Evolutionary conservation across 1,140 invertebrate genomes (phyloP).

Genomic region (Drosophila repletoides): DNA sequence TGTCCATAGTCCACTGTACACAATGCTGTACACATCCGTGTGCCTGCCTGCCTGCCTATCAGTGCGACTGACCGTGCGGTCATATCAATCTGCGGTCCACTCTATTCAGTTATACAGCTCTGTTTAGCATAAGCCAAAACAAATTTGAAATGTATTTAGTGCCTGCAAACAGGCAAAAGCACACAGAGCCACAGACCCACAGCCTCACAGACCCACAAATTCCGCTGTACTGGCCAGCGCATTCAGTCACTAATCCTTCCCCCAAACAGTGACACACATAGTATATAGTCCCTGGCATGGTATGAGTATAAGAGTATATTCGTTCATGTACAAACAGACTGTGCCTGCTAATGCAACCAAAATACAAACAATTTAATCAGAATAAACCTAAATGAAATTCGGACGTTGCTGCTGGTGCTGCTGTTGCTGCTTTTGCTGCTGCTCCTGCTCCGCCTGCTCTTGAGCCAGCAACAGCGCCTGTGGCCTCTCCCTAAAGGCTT

Average conservation of each 20-base stretch:
- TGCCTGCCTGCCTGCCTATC: neutral
- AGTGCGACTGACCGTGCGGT: slow-evolving; percentile 35
- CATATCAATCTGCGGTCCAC: slow-evolving; percentile 64
- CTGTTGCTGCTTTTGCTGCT: slow-evolving; percentile 32
- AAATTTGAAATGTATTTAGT: slow-evolving; percentile 79
- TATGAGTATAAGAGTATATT: too few relatives aligned
- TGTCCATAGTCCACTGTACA: slow-evolving; percentile 57
- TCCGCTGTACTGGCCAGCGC: slow-evolving; percentile 8
- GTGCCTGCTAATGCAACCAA: slow-evolving; percentile 68
- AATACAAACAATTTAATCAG: slow-evolving; percentile 79
- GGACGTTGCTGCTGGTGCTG: slow-evolving; percentile 31
- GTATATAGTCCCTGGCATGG: too few relatives aligned
- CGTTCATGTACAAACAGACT: slow-evolving; percentile 28
- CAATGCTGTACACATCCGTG: neutral
- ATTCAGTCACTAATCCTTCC: slow-evolving; percentile 65
- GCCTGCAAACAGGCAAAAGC: slow-evolving; percentile 51
- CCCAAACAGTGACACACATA: slow-evolving; percentile 48
- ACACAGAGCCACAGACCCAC: neutral
- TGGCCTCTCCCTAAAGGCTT: slow-evolving; percentile 51
- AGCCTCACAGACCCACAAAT: neutral
- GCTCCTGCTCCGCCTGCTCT: neutral
- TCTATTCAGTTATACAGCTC: slow-evolving; percentile 26
- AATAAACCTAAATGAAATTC: slow-evolving; percentile 78
- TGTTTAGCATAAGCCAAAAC: slow-evolving; percentile 67
- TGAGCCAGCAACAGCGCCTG: slow-evolving; percentile 29